These are phyloP conservation scores for Acanthurus leucopareius DNA, from an alignment of 2,797 vertebrate species.

Conservation along the genomic window DNA sequence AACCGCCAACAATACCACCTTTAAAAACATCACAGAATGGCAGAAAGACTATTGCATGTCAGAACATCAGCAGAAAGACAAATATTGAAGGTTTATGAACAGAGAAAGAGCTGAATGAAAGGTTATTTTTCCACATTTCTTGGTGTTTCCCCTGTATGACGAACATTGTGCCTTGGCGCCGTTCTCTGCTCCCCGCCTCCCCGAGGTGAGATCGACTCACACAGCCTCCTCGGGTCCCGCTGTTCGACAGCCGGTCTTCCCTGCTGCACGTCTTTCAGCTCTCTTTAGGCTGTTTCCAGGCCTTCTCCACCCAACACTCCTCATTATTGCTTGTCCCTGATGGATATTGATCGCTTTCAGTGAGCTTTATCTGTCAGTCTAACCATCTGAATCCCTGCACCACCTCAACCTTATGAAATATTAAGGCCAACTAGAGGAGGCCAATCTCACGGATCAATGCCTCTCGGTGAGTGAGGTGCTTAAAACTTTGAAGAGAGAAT, in stretches of 20 bases:
- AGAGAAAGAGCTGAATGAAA: background rate
- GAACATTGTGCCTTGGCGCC: background rate
- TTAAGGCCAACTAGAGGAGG: constrained; percentile 50
- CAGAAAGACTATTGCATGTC: too few species aligned
- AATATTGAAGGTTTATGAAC: background rate
- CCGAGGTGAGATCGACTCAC: background rate
- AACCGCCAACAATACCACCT: too few species aligned
- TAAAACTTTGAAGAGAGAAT: constrained; percentile 17
- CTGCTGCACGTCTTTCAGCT: constrained; percentile 26
- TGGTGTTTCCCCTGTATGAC: background rate
- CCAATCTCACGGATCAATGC: constrained; percentile 48
- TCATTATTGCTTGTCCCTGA: constrained; percentile 46
- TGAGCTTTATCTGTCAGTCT: constrained; percentile 41
- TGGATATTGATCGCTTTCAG: constrained; percentile 70
- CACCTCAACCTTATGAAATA: constrained; percentile 65
- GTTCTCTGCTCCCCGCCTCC: background rate
- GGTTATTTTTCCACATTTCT: background rate
- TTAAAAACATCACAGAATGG: too few species aligned
- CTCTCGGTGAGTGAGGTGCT: constrained; percentile 6
- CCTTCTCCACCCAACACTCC: constrained; percentile 31
- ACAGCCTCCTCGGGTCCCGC: background rate
- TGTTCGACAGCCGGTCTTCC: constrained; percentile 25
- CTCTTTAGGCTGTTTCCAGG: constrained; percentile 35
- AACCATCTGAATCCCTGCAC: constrained; percentile 37
- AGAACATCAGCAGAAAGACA: background rate